Base-by-base conservation (phyloP, 2,888 invertebrate species). In the Drosophila testacea region DNA sequence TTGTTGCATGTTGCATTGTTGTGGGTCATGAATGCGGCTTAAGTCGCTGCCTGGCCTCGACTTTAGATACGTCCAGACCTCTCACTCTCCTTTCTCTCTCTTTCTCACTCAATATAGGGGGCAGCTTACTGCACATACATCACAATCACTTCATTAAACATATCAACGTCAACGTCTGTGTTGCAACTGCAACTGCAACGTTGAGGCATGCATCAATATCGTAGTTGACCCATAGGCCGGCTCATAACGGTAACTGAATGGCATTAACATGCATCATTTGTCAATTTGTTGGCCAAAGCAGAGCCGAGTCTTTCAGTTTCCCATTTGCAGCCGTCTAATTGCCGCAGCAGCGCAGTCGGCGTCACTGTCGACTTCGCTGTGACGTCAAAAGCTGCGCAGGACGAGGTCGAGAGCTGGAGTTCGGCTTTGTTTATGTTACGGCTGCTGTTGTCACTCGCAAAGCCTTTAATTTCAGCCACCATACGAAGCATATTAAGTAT, bases 61-160 rank as follows among this genome's bases (percentile, higher is more conserved):
- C 61, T 59, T 67, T 38, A 57, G 68, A 61, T 42, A 38, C 46
- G 16, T 54, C 42, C 47, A 11, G 22, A 34, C 34, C 11, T 34
- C 34, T 6, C 34, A 22, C 3, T 22, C 22, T 22, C 22, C 16
- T 16, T 16, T 22, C 22, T 22, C 22, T 22, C 22, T 16, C 16
- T 62, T 3, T 22, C 22, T 63, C 44, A 36, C 34, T 36, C 42
- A 32, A 27, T 11, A n/a, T 44, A 4, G 16, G 28, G 10, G n/a
- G 36, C 38, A 44, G 55, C 39, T 13, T 7, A 39, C 7, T 6
- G 30, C 9, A 64, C 59, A 67, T 69, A 50, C 87, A 83, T 88
- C 79, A 65, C 63, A 85, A 87, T 89, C 85, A 89, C 85, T 84
- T 89, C 77, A 83, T 83, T 87, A 81, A 69, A 62, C 66, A 56